Evolutionary conservation across 2,113 vertebrate species (phyloP), one percentile per base, ranked within the genome.

Genomic region (Hippolais icterina): DNA sequence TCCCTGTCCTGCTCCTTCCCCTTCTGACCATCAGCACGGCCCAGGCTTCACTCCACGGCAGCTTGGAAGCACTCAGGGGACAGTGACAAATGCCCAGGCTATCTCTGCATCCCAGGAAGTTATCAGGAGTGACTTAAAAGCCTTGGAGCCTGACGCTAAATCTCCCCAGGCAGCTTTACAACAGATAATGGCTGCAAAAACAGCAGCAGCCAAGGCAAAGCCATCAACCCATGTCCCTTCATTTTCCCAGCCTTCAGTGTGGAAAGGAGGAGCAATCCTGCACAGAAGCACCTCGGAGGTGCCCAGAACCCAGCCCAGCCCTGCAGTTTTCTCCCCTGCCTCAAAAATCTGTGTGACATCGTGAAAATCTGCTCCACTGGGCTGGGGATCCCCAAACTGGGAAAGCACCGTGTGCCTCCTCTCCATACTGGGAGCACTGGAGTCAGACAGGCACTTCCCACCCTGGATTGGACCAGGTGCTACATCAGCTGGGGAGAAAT

Each of bases 121-220:
- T 96, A 98, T 96, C 97, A 85, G 94, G 24, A 96, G 35, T 7
- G 68, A 96, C 91, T 96, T 39, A 47, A 79, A 93, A 86, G 84
- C 96, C 96, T 93, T 71, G 29, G 52, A 97, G 65, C 80, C 54
- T n/a, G 83, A 79, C 19, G 49, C 91, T 94, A 56, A 96, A 96
- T 86, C 96, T 96, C 93, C 52, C 53, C 82, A 22, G 95, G 93
- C 97, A 96, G 92, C 65, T 97, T 94, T 90, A 96, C 35, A 92
- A 49, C 90, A 97, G 97, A 97, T 94, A 95, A 85, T 6, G 12
- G 96, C 97, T 91, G 86, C 54, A 54, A 35, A 41, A 56, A 39
- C 31, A 57, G 17, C 3, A 13, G 70, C 35, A 17, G 71, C 27
- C 47, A 8, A 75, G 64, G 83, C 72, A 33, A 31, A 95, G 24